Percentiles rank a stretch among this genome's conserved stretches.
Conservation (phyloP, 2,888 invertebrate genomes). For the Anaspis maculata region DNA sequence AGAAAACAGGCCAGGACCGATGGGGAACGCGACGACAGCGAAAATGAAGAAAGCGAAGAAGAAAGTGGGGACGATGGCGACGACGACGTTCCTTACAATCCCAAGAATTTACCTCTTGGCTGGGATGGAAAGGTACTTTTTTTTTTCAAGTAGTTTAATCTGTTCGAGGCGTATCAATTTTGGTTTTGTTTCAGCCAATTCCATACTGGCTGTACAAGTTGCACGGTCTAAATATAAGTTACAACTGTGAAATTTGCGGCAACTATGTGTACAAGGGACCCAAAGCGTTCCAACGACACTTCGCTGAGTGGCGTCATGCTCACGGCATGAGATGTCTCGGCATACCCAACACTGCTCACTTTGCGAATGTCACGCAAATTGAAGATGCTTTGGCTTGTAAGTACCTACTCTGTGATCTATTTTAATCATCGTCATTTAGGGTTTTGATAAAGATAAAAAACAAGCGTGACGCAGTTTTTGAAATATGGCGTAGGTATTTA, state of each 20-base stretch:
- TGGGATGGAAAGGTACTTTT: conserved; percentile 88
- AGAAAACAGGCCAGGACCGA: conserved; percentile 94
- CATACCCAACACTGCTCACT: conserved; percentile 99
- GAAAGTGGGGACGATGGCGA: conserved; percentile 80
- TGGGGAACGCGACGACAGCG: conserved; percentile 86
- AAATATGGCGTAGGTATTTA: too few species aligned
- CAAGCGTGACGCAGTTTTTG: too few species aligned
- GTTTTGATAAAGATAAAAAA: conserved; percentile 1
- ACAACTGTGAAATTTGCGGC: conserved; percentile 98
- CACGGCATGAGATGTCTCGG: conserved; percentile 95
- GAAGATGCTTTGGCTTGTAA: conserved; percentile 91
- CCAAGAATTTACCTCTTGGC: conserved; percentile 96
- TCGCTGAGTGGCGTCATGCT: conserved; percentile 86
- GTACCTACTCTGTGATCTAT: conserved; percentile 40
- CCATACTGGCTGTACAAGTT: conserved; percentile 99
- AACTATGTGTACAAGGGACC: conserved; percentile 98
- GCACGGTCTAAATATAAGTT: conserved; percentile 97
- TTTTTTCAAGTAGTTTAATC: too few species aligned
- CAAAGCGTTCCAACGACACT: conserved; percentile 98
- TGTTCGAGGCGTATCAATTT: too few species aligned
- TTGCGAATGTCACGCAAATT: conserved; percentile 98
- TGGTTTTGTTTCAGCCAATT: conserved; percentile 48
- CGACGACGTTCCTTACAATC: conserved; percentile 97
- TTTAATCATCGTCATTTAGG: conserved; percentile 6
- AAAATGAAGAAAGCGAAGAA: conserved; percentile 76